A percentile compares a stretch with the other conserved stretches of the same genome.
These are phyloP conservation scores for Catostomus latipinnis DNA, from an alignment of 2,797 vertebrate species.

Conservation along the genomic window DNA sequence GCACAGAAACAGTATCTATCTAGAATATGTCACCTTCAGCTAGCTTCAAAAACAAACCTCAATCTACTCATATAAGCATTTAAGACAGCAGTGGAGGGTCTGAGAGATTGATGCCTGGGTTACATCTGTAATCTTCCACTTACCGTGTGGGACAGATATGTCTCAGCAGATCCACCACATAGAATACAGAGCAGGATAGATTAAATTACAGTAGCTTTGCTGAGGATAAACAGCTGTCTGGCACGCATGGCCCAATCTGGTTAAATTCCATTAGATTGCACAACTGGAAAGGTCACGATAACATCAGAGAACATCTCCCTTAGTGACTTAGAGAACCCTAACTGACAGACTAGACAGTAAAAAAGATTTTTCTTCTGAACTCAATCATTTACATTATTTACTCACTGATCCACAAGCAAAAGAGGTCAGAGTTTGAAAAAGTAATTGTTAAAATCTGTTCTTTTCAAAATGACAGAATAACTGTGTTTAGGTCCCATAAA, in stretches of 20 bases:
- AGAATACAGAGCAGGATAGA: constrained; percentile 58
- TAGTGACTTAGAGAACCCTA: constrained; percentile 12
- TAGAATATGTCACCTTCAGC: constrained; percentile 28
- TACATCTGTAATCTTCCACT: constrained; percentile 55
- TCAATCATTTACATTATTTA: no score
- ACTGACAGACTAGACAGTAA: constrained; percentile 13
- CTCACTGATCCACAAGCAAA: no score
- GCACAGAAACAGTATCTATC: constrained; percentile 19
- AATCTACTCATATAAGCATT: constrained; percentile 26
- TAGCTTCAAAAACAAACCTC: constrained; percentile 30
- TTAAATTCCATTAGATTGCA: constrained; percentile 50
- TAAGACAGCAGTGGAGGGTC: constrained; percentile 32
- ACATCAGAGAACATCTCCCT: constrained; percentile 36
- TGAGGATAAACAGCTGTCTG: constrained; percentile 57
- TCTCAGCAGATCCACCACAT: constrained; percentile 61
- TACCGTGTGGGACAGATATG: constrained; percentile 47
- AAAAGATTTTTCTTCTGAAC: not conserved
- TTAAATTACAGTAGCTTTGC: constrained; percentile 57
- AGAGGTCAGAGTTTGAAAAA: not conserved
- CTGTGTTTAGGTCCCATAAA: not conserved
- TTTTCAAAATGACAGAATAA: not conserved
- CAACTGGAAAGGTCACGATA: constrained; percentile 53
- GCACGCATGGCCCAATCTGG: constrained; percentile 38
- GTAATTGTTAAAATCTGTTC: not conserved
- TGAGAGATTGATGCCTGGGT: constrained; percentile 8